phyloP scores from a whole-genome alignment of 2,113 vertebrate species.

The Upupa epops region DNA sequence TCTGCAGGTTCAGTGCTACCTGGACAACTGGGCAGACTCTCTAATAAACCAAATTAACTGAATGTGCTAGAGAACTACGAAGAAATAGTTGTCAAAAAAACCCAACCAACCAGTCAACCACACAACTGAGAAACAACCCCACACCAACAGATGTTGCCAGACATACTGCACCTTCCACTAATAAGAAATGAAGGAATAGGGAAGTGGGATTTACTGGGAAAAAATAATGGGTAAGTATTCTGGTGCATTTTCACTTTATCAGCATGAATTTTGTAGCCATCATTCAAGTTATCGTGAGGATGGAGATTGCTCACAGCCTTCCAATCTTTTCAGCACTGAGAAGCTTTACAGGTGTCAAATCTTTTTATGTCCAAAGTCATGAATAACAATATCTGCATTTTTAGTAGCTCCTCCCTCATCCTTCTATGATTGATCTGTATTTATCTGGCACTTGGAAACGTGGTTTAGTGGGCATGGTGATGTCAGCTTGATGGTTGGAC shows the following conservation, averaged over 20 bases:
- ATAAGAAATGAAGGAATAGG: background rate
- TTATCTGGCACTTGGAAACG: too few species aligned
- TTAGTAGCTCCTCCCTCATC: background rate
- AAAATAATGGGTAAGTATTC: background rate
- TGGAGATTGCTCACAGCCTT: background rate
- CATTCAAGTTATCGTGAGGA: background rate
- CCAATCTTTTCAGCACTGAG: background rate
- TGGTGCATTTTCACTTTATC: background rate
- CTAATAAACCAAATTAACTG: background rate
- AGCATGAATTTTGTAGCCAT: background rate
- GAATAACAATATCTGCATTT: background rate
- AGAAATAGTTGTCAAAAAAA: background rate
- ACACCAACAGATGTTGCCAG: background rate
- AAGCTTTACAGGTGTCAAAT: background rate
- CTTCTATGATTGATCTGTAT: background rate
- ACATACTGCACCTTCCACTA: background rate
- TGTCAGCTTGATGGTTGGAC: too few species aligned
- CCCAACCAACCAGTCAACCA: too few species aligned
- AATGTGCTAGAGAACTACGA: background rate
- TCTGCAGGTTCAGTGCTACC: background rate
- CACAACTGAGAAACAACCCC: accelerated
- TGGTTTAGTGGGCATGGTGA: too few species aligned
- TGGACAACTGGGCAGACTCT: background rate
- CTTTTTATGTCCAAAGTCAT: background rate
- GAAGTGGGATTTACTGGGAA: background rate